Evolutionary conservation across 2,113 vertebrate genomes (phyloP).

Genomic region (Xyliphius kryptos): DNA sequence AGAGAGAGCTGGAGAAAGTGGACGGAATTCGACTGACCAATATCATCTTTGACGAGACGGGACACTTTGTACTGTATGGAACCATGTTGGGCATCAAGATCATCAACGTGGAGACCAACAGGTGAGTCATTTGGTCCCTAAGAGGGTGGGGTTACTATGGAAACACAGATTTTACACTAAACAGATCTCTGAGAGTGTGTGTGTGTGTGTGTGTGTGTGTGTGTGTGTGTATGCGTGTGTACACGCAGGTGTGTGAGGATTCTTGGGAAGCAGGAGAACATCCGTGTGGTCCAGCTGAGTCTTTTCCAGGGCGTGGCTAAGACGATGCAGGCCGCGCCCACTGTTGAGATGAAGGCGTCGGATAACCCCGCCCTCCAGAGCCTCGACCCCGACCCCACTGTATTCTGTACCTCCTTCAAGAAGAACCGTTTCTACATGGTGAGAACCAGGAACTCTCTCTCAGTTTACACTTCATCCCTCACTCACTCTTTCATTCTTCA

Average conservation of each 20-base stretch:
- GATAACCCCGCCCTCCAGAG: slow-evolving; percentile 91
- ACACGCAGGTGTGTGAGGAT: slow-evolving; percentile 92
- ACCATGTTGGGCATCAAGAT: slow-evolving; percentile 98
- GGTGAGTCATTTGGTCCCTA: slow-evolving; percentile 56
- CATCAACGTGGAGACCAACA: slow-evolving; percentile 97
- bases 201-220: no score
- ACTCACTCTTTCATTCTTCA: no score
- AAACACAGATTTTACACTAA: no score
- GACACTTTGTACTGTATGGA: slow-evolving; percentile 94
- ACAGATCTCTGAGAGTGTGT: no score
- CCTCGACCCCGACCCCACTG: slow-evolving; percentile 80
- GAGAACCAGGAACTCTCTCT: neutral
- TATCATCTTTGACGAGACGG: slow-evolving; percentile 96
- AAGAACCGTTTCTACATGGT: slow-evolving; percentile 99
- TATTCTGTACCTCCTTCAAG: slow-evolving; percentile 94
- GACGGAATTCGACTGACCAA: slow-evolving; percentile 88
- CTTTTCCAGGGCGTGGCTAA: slow-evolving; percentile 91
- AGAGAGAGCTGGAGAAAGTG: slow-evolving; percentile 92
- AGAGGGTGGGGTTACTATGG: no score
- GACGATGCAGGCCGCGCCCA: slow-evolving; percentile 77
- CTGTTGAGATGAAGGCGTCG: slow-evolving; percentile 96
- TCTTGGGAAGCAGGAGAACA: slow-evolving; percentile 94
- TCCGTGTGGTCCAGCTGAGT: slow-evolving; percentile 84
- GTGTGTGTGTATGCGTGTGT: no score
- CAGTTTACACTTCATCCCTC: no score